A percentile compares a stretch with the other conserved stretches of the same genome.
Conservation (phyloP, 2,888 invertebrate species). For the Hypselothyrea guttata region DNA sequence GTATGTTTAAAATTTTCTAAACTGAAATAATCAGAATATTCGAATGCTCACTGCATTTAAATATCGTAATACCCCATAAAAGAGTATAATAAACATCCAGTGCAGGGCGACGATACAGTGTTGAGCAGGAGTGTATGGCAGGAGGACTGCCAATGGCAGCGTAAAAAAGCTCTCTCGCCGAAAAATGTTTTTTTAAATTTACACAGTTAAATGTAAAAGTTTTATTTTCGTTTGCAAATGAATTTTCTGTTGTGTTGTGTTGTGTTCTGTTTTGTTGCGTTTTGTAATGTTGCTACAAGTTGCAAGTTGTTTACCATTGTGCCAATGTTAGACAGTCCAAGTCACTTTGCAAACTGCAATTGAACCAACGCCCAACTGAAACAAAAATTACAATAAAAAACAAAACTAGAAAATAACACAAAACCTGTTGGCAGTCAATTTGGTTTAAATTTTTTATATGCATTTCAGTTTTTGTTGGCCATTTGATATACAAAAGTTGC, state of each 20-base stretch:
- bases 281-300: constrained; percentile 18
- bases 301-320: constrained; percentile 62
- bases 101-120: constrained; percentile 14
- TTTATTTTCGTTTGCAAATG: constrained; percentile 77
- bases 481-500: constrained; percentile 49
- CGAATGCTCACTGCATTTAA: too few species aligned
- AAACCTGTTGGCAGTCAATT: constrained; percentile 54
- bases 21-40: too few species aligned
- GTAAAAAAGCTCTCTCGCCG: constrained; percentile 50
- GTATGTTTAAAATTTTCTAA: too few species aligned
- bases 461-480: constrained; percentile 25
- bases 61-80: too few species aligned
- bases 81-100: not conserved
- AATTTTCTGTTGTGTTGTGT: constrained; percentile 54
- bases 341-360: constrained; percentile 48
- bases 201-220: constrained; percentile 78
- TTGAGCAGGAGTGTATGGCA: not conserved
- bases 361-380: constrained; percentile 36
- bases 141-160: constrained; percentile 28
- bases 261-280: constrained; percentile 47
- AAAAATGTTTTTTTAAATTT: constrained; percentile 71
- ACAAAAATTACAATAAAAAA: constrained; percentile 22
- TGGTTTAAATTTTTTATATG: constrained; percentile 44
- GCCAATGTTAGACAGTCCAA: constrained; percentile 40
- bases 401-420: constrained; percentile 14